These are phyloP conservation scores for Thermophis baileyi DNA, from an alignment of 2,113 vertebrate genomes.

Conservation along the genomic window DNA sequence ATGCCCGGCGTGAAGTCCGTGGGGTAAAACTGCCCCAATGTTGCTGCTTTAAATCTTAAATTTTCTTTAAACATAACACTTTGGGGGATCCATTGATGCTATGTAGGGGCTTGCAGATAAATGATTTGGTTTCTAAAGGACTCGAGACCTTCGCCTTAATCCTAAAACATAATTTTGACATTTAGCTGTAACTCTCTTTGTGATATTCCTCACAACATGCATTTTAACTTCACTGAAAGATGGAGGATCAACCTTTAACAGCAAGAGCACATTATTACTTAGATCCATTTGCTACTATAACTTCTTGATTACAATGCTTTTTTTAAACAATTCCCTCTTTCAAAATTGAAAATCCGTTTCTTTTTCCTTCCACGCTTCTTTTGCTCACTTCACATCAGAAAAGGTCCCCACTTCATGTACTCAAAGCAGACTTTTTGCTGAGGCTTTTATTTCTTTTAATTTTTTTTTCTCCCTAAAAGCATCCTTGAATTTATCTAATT, in stretches of 20 bases:
- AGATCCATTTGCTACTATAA: not conserved
- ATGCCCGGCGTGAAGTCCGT: not conserved
- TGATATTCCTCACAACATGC: not conserved
- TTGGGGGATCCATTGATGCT: not conserved
- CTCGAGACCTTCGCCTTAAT: not conserved
- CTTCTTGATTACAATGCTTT: not conserved
- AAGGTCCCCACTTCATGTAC: conserved; percentile 20
- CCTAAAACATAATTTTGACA: conserved; percentile 37
- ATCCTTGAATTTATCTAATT: not conserved
- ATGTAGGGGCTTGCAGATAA: not conserved
- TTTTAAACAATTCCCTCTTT: not conserved
- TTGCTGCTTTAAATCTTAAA: not conserved
- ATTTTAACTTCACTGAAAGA: not conserved
- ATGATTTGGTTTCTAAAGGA: not conserved
- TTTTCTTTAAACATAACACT: not conserved
- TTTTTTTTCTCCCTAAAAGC: not conserved
- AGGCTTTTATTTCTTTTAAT: not conserved
- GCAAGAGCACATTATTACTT: not conserved
- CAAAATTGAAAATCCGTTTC: not conserved
- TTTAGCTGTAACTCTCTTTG: not conserved
- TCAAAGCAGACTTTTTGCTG: conserved; percentile 10
- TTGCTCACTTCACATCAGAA: not conserved
- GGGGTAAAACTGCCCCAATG: not conserved
- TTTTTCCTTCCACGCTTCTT: conserved; percentile 14
- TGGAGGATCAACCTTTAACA: not conserved